Percentiles rank a stretch among this genome's conserved stretches.
Conservation (phyloP, 1,140 invertebrate species). For the Parapsyche elsis region DNA sequence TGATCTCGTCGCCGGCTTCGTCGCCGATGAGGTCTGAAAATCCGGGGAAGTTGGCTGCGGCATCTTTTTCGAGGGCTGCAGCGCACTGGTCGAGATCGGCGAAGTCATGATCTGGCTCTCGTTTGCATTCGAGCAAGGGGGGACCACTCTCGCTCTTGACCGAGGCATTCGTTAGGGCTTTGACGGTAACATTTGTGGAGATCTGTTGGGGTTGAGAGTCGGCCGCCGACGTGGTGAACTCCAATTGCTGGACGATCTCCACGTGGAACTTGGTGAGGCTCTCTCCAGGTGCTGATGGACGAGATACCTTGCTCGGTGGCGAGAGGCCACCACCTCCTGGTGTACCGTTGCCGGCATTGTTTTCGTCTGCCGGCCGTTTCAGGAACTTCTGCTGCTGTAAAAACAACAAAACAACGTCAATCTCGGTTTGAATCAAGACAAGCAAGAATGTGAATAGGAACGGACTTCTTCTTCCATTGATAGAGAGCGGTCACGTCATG, state of each 20-base stretch:
- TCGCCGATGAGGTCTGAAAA: conserved; percentile 85
- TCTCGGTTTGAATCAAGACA: not conserved
- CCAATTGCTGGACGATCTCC: conserved; percentile 89
- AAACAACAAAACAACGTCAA: conserved; percentile 58
- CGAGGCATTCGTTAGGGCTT: conserved; percentile 84
- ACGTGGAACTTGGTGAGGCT: conserved; percentile 86
- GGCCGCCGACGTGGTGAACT: conserved; percentile 85
- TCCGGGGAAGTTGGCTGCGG: conserved; percentile 78
- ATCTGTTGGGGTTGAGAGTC: conserved; percentile 89
- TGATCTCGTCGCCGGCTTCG: conserved; percentile 84
- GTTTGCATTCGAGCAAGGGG: conserved; percentile 86
- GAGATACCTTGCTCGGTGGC: conserved; percentile 55
- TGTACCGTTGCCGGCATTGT: conserved; percentile 80
- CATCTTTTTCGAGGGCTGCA: conserved; percentile 83
- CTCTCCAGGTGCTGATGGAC: conserved; percentile 56
- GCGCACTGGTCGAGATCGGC: conserved; percentile 84
- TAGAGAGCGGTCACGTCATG: not conserved
- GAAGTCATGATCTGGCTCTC: conserved; percentile 83
- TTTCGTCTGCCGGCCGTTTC: conserved; percentile 80
- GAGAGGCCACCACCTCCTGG: conserved; percentile 66
- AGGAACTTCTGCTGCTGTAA: conserved; percentile 87
- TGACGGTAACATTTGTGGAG: conserved; percentile 92
- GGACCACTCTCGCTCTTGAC: conserved; percentile 78
- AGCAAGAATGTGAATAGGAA: not conserved
- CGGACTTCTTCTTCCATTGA: not conserved